Evolutionary conservation across 1,140 invertebrate species (phyloP).

Genomic region (Acromyrmex heyeri): DNA sequence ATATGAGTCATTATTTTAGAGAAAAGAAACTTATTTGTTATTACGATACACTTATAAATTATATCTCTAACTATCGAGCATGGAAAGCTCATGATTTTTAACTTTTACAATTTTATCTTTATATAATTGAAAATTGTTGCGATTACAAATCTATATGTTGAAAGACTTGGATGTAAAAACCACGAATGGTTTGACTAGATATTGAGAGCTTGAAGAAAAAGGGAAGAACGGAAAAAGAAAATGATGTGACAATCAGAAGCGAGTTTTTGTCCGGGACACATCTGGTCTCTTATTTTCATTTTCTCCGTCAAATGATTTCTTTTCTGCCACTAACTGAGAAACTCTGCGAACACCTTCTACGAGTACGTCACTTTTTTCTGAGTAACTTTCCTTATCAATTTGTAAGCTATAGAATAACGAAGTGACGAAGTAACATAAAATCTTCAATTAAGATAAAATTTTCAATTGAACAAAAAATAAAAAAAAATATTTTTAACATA

Average conservation of each 20-base stretch:
- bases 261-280: conserved; percentile 71
- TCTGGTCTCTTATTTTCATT: conserved; percentile 76
- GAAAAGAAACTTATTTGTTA: background rate
- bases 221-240: conserved; percentile 60
- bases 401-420: conserved; percentile 28
- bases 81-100: background rate
- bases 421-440: conserved; percentile 9
- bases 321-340: conserved; percentile 69
- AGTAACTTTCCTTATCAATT: conserved; percentile 45
- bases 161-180: background rate
- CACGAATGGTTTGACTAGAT: background rate
- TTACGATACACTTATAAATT: background rate
- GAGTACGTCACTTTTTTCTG: conserved; percentile 9
- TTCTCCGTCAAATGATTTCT: conserved; percentile 72
- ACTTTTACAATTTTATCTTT: background rate
- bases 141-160: conserved; percentile 33
- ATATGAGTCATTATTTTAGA: background rate
- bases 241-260: conserved; percentile 72
- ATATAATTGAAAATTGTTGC: background rate
- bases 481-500: background rate
- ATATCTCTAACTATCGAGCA: background rate
- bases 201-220: conserved; percentile 43
- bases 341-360: conserved; percentile 56
- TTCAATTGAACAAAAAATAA: conserved; percentile 61
- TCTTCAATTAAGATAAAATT: conserved; percentile 55